Conservation (phyloP, 2,797 vertebrate species). For the Halcyon chelicuti region DNA sequence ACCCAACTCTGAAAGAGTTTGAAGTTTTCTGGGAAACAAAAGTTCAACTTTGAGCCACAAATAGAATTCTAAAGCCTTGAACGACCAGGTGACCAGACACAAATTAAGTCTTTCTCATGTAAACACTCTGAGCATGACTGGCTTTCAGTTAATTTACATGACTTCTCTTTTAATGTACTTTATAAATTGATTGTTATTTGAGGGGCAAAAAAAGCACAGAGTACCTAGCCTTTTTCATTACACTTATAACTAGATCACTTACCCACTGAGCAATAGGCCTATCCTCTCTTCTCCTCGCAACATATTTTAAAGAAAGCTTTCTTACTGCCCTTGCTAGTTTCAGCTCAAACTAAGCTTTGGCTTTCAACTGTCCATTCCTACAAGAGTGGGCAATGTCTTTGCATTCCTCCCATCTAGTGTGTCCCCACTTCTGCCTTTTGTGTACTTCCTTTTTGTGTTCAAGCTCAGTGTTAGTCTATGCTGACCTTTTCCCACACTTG, state of each 20-base stretch:
- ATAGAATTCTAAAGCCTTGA: not conserved
- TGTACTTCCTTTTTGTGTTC: not conserved
- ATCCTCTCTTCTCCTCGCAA: not conserved
- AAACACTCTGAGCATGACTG: not conserved
- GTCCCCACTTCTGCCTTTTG: not conserved
- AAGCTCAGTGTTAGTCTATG: not conserved
- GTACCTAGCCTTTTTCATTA: not conserved
- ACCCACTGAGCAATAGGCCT: not conserved
- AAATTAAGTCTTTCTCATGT: not conserved
- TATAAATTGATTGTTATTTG: not conserved
- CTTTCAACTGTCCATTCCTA: not conserved
- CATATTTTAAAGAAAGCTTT: not conserved
- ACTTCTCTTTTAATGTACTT: not conserved
- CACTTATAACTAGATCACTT: not conserved
- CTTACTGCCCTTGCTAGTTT: not conserved
- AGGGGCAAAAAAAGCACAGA: not conserved
- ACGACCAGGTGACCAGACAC: not conserved
- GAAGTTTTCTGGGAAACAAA: not conserved
- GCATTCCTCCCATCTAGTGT: not conserved
- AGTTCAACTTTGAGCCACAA: not conserved
- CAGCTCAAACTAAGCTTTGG: not conserved
- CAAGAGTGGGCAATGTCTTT: not conserved
- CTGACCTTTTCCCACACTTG: not conserved
- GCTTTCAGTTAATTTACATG: not conserved
- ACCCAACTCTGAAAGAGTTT: not conserved